phyloP scores from a whole-genome alignment of 2,797 vertebrate species.

The Manis pentadactyla region DNA sequence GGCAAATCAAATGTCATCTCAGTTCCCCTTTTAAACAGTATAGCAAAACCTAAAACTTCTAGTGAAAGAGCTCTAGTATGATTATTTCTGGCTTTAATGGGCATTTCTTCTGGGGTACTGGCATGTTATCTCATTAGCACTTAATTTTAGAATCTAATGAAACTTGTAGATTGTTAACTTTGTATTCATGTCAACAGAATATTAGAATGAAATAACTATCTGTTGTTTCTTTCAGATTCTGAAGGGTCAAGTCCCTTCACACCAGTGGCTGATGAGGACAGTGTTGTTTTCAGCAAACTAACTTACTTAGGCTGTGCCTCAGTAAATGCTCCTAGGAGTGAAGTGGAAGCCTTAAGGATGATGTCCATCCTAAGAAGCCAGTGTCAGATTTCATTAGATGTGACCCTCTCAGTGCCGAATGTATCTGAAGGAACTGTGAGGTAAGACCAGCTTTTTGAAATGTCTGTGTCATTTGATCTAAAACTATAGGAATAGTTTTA shows the following conservation, averaged over 20 bases:
- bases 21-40: not conserved
- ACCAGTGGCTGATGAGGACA: slow-evolving; percentile 96
- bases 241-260: slow-evolving; percentile 90
- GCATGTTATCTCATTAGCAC: not conserved
- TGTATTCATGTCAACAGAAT: slow-evolving; percentile 43
- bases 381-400: slow-evolving; percentile 95
- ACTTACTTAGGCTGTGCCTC: slow-evolving; percentile 98
- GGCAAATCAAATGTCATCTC: slow-evolving; percentile 15
- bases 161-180: slow-evolving; percentile 47
- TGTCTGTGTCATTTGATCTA: not conserved
- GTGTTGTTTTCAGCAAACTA: slow-evolving; percentile 98
- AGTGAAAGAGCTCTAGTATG: not conserved
- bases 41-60: slow-evolving; percentile 6
- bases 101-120: not conserved
- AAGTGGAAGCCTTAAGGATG: slow-evolving; percentile 98
- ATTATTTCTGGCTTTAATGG: slow-evolving; percentile 2
- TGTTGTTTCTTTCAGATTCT: slow-evolving; percentile 81
- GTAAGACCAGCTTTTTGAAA: slow-evolving; percentile 82
- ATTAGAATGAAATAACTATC: slow-evolving; percentile 18
- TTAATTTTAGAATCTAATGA: slow-evolving; percentile 49
- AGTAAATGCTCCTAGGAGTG: slow-evolving; percentile 97
- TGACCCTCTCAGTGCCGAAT: slow-evolving; percentile 97
- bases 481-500: no score
- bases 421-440: slow-evolving; percentile 98
- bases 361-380: slow-evolving; percentile 97